Base-by-base conservation (phyloP, 2,797 vertebrate genomes). In the Catostomus latipinnis region DNA sequence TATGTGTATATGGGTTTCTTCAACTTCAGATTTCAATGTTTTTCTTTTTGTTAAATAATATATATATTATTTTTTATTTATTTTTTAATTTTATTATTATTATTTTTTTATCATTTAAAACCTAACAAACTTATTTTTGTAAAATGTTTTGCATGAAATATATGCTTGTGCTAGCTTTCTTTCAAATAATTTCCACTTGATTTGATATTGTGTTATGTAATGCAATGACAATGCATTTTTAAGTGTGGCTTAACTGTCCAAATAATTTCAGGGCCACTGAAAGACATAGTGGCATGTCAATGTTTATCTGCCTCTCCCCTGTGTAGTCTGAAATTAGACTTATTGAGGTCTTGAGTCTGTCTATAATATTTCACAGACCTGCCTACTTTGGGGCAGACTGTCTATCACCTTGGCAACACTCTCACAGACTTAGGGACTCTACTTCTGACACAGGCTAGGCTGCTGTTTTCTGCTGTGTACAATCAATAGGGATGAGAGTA, bases 401-500 rank as follows among this genome's bases (percentile, higher is more conserved):
- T 70, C 54, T 73, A 78, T 65, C 71, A 69, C 81, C 67, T 69
- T 57, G 68, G 60, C 71, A 74, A 69, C 69, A 78, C 50, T 52
- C 56, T 63, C 50, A 13, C 45, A 22, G 76, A 67, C 48, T 80
- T 71, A 43, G 53, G 61, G 50, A 68, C 60, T 82, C 68, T 60
- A 1, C 11, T 8, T 77, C 52, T 71, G 67, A 80, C 82, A 71
- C 76, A 52, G 62, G 16, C 49, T 62, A 16, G 65, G 6, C 72
- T 43, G 53, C 48, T 52, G 45, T 66, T 80, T 43, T 65, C 54
- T 67, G n/a, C 70, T 62, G 50, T 49, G 6, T 8, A 57, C 22
- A 65, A 82, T 84, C 85, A 54, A 81, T 84, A 75, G 10, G 43
- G 14, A 16, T 76, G 81, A 72, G 43, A 62, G 78, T 82, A 84